phyloP scores from a whole-genome alignment of 2,888 invertebrate species.

The Liposcelis brunnea region DNA sequence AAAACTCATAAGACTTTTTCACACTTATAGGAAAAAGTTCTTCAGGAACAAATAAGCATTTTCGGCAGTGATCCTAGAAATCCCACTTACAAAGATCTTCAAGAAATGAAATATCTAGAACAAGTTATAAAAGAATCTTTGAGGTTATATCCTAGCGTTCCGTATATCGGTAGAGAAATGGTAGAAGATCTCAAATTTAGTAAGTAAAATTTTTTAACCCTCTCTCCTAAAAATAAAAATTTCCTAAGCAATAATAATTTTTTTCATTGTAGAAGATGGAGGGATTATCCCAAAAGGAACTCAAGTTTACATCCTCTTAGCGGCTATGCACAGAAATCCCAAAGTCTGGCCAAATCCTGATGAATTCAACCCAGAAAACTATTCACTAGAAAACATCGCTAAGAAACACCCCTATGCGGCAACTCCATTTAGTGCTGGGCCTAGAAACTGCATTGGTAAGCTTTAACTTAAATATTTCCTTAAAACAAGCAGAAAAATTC shows the following conservation, averaged over 20 bases:
- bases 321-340: not conserved
- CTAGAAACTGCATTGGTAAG: slow-evolving; percentile 4
- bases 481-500: no score
- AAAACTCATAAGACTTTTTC: not conserved
- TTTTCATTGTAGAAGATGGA: not conserved
- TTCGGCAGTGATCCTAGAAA: not conserved
- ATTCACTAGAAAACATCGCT: not conserved
- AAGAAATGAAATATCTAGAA: slow-evolving; percentile 2
- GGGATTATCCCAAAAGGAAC: not conserved
- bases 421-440: slow-evolving; percentile 2
- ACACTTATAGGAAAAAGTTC: not conserved
- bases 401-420: slow-evolving; percentile 4
- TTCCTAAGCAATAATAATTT: no score
- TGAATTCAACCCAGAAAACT: slow-evolving; percentile 3
- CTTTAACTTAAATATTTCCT: not conserved
- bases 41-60: not conserved
- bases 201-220: not conserved
- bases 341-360: not conserved
- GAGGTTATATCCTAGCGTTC: not conserved
- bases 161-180: not conserved
- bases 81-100: not conserved
- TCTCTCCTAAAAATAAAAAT: no score
- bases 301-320: not conserved
- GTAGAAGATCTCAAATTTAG: not conserved
- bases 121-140: not conserved